A percentile compares a stretch with the other conserved stretches of the same genome.
phyloP scores from a whole-genome alignment of 2,797 vertebrate genomes.

The Muscicapa comitata region DNA sequence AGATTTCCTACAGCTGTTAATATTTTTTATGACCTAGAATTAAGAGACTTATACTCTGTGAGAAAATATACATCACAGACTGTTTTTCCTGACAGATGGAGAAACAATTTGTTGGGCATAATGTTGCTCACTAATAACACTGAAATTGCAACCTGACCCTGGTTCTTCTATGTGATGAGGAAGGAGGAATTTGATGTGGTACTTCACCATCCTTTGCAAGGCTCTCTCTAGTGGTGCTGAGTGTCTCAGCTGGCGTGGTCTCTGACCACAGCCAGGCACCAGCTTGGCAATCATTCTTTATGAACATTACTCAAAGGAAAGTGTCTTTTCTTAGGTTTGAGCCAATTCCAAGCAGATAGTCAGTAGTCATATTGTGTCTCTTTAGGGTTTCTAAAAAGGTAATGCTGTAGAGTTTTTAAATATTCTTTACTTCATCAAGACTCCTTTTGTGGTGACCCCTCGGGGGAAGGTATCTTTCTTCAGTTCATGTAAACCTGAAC shows the following conservation, averaged over 20 bases:
- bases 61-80: background rate
- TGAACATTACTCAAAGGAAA: background rate
- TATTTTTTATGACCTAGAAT: background rate
- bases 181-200: background rate
- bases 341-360: background rate
- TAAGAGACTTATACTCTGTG: background rate
- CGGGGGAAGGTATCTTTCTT: fast-evolving
- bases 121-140: background rate
- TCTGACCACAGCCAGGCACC: background rate
- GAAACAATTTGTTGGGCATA: background rate
- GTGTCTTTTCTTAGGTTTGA: background rate
- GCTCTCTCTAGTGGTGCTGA: background rate
- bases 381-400: background rate
- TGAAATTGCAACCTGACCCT: background rate
- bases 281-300: background rate
- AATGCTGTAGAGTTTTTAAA: background rate
- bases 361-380: background rate
- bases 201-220: background rate
- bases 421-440: background rate
- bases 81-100: background rate
- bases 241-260: background rate
- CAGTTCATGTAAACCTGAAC: background rate
- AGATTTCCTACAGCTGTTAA: background rate
- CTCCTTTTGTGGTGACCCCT: background rate
- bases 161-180: background rate